Conservation (phyloP, 2,113 vertebrate species). For the Upupa epops region DNA sequence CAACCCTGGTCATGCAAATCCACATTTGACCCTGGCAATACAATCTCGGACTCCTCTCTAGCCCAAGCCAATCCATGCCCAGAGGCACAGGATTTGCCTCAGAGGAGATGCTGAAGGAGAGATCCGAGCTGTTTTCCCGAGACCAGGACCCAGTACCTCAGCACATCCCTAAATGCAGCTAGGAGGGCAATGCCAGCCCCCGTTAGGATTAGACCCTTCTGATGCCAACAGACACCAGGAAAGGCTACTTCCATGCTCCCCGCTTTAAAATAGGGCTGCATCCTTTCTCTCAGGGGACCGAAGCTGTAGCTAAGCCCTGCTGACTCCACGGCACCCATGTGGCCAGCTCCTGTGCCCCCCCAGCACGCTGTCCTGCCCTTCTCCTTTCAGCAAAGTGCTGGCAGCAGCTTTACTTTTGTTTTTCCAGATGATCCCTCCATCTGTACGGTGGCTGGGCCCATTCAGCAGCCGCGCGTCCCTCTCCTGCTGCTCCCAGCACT, state of each 20-base stretch:
- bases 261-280: background rate
- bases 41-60: background rate
- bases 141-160: rapidly evolving
- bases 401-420: conserved; percentile 80
- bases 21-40: background rate
- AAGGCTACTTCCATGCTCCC: background rate
- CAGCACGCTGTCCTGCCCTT: conserved; percentile 46
- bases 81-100: background rate
- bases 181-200: background rate
- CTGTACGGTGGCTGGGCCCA: conserved; percentile 69
- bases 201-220: background rate
- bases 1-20: background rate
- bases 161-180: background rate
- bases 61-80: background rate
- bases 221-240: background rate
- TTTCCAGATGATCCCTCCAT: conserved; percentile 73
- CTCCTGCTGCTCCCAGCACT: conserved; percentile 27
- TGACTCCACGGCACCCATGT: background rate
- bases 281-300: background rate
- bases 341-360: conserved; percentile 48
- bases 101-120: background rate
- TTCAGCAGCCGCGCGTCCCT: conserved; percentile 23
- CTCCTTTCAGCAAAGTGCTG: conserved; percentile 75
- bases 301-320: background rate
- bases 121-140: background rate